Conservation (phyloP, 2,888 invertebrate species). For the Pandemis heparana region DNA sequence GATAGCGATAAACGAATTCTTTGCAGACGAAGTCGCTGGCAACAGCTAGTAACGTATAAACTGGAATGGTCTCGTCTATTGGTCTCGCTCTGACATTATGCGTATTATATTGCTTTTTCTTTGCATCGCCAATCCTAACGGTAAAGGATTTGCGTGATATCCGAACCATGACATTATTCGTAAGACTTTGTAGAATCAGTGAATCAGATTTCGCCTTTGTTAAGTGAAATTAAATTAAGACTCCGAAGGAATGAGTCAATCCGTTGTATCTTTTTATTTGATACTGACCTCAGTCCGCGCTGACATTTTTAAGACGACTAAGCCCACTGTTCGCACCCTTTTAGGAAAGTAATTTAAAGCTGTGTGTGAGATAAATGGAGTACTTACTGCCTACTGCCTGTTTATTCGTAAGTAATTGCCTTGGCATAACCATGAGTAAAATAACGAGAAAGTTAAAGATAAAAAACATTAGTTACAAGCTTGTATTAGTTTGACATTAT, state of each 20-base stretch:
- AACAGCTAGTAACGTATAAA: no score
- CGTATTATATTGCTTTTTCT: no score
- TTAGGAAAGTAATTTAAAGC: slow-evolving; percentile 18
- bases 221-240: slow-evolving; percentile 32
- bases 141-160: slow-evolving; percentile 13
- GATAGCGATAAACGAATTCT: no score
- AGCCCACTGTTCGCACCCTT: slow-evolving; percentile 26
- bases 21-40: no score
- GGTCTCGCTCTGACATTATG: no score
- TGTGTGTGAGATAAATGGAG: slow-evolving; percentile 8
- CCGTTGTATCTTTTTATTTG: slow-evolving; percentile 31
- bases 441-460: no score
- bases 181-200: slow-evolving; percentile 5
- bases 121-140: no score
- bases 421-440: no score
- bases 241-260: slow-evolving; percentile 36
- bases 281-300: slow-evolving; percentile 26
- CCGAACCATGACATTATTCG: not conserved
- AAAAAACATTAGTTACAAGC: no score
- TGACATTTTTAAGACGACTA: slow-evolving; percentile 33
- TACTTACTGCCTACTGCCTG: not conserved
- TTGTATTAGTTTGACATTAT: no score
- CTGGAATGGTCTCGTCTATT: no score
- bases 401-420: not conserved
- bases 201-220: slow-evolving; percentile 27